phyloP scores from a whole-genome alignment of 2,113 vertebrate genomes.

The human (Homo sapiens) region DNA sequence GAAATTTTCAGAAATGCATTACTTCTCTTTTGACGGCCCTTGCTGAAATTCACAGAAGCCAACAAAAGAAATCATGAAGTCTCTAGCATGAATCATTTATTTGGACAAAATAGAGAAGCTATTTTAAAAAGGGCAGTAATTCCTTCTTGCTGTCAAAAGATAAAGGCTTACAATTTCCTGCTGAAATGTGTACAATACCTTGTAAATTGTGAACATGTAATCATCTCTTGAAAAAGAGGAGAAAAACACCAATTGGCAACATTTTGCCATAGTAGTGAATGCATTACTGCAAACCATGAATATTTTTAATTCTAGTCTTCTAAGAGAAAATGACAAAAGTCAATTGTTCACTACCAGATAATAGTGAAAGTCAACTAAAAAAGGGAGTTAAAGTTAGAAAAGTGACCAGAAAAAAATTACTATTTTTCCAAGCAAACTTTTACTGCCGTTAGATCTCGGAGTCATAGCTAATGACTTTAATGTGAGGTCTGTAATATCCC shows the following conservation, averaged over 20 bases:
- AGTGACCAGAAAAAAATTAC: conserved; percentile 46
- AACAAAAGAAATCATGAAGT: conserved; percentile 80
- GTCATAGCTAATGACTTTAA: not conserved
- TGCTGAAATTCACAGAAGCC: conserved; percentile 73
- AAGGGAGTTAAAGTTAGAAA: conserved; percentile 53
- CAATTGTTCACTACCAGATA: conserved; percentile 54
- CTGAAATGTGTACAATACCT: conserved; percentile 78
- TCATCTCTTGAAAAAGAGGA: conserved; percentile 70
- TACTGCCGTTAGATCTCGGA: not conserved
- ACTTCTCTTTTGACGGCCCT: conserved; percentile 55
- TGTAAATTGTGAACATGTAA: conserved; percentile 80
- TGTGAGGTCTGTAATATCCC: not conserved
- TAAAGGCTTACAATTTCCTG: conserved; percentile 80
- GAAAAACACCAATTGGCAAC: conserved; percentile 73
- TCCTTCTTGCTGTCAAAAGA: conserved; percentile 81
- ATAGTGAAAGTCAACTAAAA: conserved; percentile 40
- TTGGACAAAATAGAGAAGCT: conserved; percentile 77
- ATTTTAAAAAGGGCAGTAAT: conserved; percentile 81
- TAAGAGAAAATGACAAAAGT: conserved; percentile 63
- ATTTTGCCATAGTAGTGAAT: conserved; percentile 52
- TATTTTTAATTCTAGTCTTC: conserved; percentile 75
- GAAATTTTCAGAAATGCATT: conserved; percentile 64
- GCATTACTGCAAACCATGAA: conserved; percentile 71
- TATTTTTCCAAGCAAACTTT: conserved; percentile 55
- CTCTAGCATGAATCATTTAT: conserved; percentile 77